phyloP scores from a whole-genome alignment of 2,113 vertebrate genomes.

The Lepus timidus region DNA sequence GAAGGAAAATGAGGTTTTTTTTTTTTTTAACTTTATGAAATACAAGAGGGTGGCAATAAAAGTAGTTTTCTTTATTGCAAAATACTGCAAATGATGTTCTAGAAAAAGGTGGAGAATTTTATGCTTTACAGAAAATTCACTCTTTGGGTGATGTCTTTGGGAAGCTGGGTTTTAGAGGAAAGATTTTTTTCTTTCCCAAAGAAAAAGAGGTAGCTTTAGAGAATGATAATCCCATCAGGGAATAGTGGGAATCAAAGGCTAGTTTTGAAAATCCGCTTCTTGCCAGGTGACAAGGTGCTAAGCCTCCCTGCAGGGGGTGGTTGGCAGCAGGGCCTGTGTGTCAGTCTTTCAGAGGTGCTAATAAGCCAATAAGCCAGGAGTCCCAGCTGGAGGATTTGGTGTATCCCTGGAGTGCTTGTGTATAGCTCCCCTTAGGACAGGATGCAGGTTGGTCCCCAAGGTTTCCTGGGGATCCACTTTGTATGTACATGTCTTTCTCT shows the following conservation, averaged over 20 bases:
- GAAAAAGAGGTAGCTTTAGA: neutral
- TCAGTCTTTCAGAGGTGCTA: conserved; percentile 42
- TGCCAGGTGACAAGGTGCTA: conserved; percentile 65
- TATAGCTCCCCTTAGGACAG: neutral
- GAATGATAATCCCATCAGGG: conserved; percentile 42
- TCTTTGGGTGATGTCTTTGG: conserved; percentile 22
- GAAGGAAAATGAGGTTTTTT: conserved; percentile 25
- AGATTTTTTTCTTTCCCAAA: neutral
- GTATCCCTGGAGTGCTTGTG: neutral
- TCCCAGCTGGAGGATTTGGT: neutral
- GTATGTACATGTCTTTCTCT: neutral
- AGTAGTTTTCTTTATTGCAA: neutral
- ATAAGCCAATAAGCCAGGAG: conserved; percentile 61
- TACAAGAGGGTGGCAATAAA: neutral
- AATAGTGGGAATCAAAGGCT: conserved; percentile 60
- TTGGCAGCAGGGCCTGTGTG: neutral
- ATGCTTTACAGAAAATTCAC: conserved; percentile 2
- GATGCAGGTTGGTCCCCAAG: neutral
- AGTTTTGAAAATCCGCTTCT: conserved; percentile 59
- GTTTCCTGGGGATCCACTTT: neutral
- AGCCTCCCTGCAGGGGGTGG: conserved; percentile 53
- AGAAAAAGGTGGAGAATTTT: neutral
- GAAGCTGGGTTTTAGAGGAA: conserved; percentile 45
- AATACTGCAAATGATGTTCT: conserved; percentile 22
- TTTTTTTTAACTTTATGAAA: neutral